Evolutionary conservation across 1,140 invertebrate genomes (phyloP).

Genomic region (Octopus bimaculoides): DNA sequence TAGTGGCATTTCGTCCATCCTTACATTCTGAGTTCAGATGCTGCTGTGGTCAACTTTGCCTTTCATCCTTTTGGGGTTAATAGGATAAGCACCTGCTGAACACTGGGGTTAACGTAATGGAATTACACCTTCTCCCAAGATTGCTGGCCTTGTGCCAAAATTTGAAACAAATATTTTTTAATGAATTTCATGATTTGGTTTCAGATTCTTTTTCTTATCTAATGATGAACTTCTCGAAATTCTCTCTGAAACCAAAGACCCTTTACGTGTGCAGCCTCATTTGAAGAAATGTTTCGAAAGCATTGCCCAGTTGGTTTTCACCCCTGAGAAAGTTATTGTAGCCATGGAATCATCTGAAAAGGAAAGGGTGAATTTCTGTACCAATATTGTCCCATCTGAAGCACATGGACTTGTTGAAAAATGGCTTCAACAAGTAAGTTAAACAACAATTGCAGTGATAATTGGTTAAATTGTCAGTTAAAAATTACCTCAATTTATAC

Average conservation of each 20-base stretch:
- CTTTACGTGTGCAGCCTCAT: slow-evolving; percentile 60
- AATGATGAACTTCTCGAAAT: slow-evolving; percentile 67
- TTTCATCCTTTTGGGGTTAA: too few species aligned
- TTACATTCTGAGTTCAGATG: too few species aligned
- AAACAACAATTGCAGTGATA: too few species aligned
- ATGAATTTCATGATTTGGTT: slow-evolving; percentile 6
- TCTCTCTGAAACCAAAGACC: slow-evolving; percentile 58
- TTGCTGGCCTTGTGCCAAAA: too few species aligned
- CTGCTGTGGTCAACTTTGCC: too few species aligned
- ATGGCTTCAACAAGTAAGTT: slow-evolving; percentile 53
- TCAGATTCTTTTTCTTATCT: slow-evolving; percentile 56
- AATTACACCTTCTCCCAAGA: too few species aligned
- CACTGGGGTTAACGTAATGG: too few species aligned
- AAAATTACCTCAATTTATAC: too few species aligned
- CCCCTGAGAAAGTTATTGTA: slow-evolving; percentile 73
- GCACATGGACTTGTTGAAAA: slow-evolving; percentile 62
- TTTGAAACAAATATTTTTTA: too few species aligned
- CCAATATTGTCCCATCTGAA: slow-evolving; percentile 78
- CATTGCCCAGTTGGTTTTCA: slow-evolving; percentile 63
- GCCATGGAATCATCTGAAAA: slow-evolving; percentile 87
- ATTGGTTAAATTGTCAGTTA: too few species aligned
- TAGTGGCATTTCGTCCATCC: too few species aligned
- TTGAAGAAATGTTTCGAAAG: slow-evolving; percentile 62
- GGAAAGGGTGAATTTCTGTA: slow-evolving; percentile 77
- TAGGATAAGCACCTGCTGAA: too few species aligned